A percentile compares a stretch with the other conserved stretches of the same genome.
phyloP scores from a whole-genome alignment of 2,888 invertebrate genomes.

The Lochmaea capreae region DNA sequence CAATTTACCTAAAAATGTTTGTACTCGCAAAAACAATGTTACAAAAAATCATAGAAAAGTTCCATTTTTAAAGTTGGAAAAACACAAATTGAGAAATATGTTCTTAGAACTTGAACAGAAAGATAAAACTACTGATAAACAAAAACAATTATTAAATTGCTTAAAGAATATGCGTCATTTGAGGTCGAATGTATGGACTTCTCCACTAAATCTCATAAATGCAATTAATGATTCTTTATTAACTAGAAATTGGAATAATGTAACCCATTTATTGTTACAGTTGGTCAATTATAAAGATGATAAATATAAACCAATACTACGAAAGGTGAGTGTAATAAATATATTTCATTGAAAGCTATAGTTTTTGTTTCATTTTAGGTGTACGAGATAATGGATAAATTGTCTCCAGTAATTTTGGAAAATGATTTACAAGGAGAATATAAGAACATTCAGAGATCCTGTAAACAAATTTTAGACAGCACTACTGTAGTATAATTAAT shows the following conservation, averaged over 20 bases:
- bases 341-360: no score
- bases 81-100: conserved; percentile 26
- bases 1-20: background rate
- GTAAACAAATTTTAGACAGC: conserved; percentile 5
- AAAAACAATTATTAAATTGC: conserved; percentile 34
- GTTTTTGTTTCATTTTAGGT: conserved; percentile 39
- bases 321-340: conserved; percentile 37
- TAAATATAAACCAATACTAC: conserved; percentile 38
- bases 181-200: conserved; percentile 33
- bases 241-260: conserved; percentile 47
- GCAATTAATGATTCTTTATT: conserved; percentile 46
- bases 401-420: conserved; percentile 43
- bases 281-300: conserved; percentile 35
- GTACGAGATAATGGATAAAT: conserved; percentile 41
- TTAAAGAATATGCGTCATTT: conserved; percentile 25
- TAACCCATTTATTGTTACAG: conserved; percentile 46
- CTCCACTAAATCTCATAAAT: conserved; percentile 43
- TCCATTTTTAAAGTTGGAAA: conserved; percentile 20
- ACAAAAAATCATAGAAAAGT: conserved; percentile 10
- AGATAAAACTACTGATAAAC: background rate
- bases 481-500: conserved; percentile 16
- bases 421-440: conserved; percentile 41
- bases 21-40: background rate
- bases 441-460: conserved; percentile 18
- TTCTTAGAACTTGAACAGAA: conserved; percentile 20